These are phyloP conservation scores for Teleogryllus occipitalis DNA, from an alignment of 1,140 invertebrate genomes.

Conservation along the genomic window DNA sequence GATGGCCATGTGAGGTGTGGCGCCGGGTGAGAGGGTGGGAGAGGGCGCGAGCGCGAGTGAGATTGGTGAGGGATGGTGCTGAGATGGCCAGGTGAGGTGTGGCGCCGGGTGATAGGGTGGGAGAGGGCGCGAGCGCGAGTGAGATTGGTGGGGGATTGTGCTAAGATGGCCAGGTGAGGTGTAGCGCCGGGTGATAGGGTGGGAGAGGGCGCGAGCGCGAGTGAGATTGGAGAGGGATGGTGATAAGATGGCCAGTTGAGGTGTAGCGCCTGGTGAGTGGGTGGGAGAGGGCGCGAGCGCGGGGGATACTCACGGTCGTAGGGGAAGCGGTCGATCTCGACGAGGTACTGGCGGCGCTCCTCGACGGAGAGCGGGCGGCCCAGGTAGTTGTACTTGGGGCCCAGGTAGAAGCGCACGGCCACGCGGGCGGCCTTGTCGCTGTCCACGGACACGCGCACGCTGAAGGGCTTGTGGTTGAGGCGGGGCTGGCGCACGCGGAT, in stretches of 20 bases:
- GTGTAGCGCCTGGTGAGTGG: not conserved
- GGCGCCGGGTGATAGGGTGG: no score
- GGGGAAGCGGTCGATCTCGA: conserved; percentile 48
- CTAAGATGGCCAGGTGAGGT: no score
- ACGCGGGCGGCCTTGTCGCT: conserved; percentile 46
- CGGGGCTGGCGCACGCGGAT: conserved; percentile 48
- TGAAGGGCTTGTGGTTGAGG: conserved; percentile 55
- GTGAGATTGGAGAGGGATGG: not conserved
- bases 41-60: no score
- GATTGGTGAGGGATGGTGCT: no score
- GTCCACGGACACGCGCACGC: conserved; percentile 47
- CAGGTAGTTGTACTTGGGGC: conserved; percentile 55
- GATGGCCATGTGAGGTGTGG: no score
- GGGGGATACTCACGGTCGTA: conserved; percentile 33
- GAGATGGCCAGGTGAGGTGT: no score
- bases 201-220: not conserved
- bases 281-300: conserved; percentile 38
- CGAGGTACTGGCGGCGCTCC: conserved; percentile 49
- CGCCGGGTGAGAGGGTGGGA: no score
- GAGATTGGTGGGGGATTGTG: no score
- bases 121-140: no score
- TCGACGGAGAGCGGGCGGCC: conserved; percentile 39
- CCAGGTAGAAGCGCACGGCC: conserved; percentile 55
- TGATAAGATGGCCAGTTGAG: not conserved
- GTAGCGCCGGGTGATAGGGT: no score